phyloP scores from a whole-genome alignment of 2,113 vertebrate species.

The Ivindomyrus marchei region DNA sequence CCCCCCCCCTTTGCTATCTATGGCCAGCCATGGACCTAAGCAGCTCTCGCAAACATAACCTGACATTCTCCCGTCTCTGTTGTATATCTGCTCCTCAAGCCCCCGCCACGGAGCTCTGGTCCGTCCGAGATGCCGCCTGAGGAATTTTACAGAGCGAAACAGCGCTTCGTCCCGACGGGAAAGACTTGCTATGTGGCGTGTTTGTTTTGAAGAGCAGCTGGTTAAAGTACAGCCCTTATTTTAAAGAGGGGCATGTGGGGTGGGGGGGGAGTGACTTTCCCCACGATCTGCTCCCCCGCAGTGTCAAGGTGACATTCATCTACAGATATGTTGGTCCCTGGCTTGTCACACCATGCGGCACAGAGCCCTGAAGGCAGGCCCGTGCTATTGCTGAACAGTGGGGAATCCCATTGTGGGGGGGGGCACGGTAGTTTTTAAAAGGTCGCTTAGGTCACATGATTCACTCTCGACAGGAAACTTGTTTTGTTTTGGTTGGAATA shows the following conservation, averaged over 20 bases:
- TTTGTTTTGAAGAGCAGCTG: background rate
- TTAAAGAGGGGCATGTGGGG: background rate
- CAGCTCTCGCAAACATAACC: conserved; percentile 29
- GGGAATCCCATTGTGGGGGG: background rate
- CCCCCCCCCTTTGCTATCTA: conserved; percentile 23
- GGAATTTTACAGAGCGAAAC: background rate
- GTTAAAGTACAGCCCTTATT: background rate
- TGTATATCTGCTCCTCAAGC: conserved; percentile 19
- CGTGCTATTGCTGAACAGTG: background rate
- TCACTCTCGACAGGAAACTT: background rate
- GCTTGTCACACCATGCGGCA: background rate
- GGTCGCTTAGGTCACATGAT: background rate
- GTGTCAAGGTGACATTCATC: background rate
- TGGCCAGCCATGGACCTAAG: conserved; percentile 9
- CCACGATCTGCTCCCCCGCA: background rate
- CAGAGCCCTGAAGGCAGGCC: background rate
- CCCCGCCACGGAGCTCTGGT: background rate
- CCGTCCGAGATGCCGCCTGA: background rate
- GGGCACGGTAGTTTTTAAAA: background rate
- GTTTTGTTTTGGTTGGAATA: background rate
- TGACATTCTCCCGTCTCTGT: conserved; percentile 2
- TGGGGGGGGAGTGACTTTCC: background rate
- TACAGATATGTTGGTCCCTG: background rate
- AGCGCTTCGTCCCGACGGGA: background rate
- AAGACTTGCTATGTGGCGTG: background rate